phyloP scores from a whole-genome alignment of 2,113 vertebrate genomes.

The Lepus timidus region DNA sequence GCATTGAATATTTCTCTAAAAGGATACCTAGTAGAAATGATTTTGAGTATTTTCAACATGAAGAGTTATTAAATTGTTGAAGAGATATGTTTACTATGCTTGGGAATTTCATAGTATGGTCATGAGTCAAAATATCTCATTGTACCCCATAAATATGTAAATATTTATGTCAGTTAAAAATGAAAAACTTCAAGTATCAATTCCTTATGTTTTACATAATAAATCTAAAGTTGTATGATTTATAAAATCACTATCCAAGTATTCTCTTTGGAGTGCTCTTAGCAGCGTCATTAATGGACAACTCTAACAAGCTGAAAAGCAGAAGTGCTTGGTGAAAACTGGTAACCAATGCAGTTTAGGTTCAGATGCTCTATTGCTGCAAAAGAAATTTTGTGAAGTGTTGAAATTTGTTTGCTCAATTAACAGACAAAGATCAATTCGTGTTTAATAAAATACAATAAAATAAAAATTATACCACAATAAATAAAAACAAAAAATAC shows the following conservation, averaged over 20 bases:
- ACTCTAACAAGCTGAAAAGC: neutral
- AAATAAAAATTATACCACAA: too few relatives aligned
- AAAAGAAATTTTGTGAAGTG: neutral
- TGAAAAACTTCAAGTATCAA: too few relatives aligned
- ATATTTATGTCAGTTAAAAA: too few relatives aligned
- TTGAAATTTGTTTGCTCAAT: neutral
- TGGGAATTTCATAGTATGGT: too few relatives aligned
- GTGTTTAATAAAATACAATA: neutral
- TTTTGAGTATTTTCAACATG: too few relatives aligned
- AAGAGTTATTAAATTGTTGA: too few relatives aligned
- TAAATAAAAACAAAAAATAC: too few relatives aligned
- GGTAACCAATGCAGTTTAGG: neutral
- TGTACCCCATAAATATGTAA: too few relatives aligned
- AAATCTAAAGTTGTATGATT: neutral
- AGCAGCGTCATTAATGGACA: neutral
- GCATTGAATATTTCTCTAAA: too few relatives aligned
- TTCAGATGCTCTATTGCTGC: neutral
- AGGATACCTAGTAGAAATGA: too few relatives aligned
- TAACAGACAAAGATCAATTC: neutral
- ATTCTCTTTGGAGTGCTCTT: neutral
- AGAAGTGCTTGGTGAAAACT: neutral
- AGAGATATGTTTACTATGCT: too few relatives aligned
- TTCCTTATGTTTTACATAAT: neutral
- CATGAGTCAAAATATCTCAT: too few relatives aligned
- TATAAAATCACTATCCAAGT: neutral